Evolutionary conservation across 2,113 vertebrate species (phyloP).

Genomic region (Pholis gunnellus): DNA sequence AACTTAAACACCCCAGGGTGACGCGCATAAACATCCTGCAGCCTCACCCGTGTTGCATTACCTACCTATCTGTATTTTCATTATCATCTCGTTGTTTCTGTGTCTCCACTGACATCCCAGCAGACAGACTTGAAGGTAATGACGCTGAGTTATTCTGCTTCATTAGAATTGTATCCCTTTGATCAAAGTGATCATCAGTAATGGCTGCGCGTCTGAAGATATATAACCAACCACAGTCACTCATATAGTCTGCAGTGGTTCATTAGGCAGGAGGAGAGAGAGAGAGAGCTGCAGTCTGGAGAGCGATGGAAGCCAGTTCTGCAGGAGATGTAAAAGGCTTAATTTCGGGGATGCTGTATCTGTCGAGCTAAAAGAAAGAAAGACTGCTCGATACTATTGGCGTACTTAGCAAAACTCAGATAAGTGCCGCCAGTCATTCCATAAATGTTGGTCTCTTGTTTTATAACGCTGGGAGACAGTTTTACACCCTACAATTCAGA

Average conservation of each 20-base stretch:
- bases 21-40: not conserved
- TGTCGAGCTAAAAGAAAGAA: constrained; percentile 31
- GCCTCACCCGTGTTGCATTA: not conserved
- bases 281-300: constrained; percentile 28
- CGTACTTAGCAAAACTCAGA: constrained; percentile 15
- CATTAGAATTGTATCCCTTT: constrained; percentile 44
- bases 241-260: constrained; percentile 36
- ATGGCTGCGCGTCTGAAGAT: constrained; percentile 50
- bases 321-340: constrained; percentile 30
- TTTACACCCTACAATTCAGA: constrained; percentile 13
- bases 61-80: not conserved
- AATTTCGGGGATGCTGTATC: constrained; percentile 36
- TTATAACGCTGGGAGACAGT: not conserved
- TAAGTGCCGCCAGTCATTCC: constrained; percentile 1
- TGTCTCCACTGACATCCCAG: not conserved
- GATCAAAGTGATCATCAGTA: constrained; percentile 56
- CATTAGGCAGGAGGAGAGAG: constrained; percentile 21
- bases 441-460: not conserved
- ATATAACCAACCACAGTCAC: constrained; percentile 35
- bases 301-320: constrained; percentile 24
- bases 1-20: not conserved
- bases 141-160: constrained; percentile 36
- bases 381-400: constrained; percentile 12
- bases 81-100: not conserved
- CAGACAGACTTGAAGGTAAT: constrained; percentile 12